These are phyloP conservation scores for Actinia tenebrosa DNA, from an alignment of 64 coral and sea anemone genomes.

Conservation along the genomic window DNA sequence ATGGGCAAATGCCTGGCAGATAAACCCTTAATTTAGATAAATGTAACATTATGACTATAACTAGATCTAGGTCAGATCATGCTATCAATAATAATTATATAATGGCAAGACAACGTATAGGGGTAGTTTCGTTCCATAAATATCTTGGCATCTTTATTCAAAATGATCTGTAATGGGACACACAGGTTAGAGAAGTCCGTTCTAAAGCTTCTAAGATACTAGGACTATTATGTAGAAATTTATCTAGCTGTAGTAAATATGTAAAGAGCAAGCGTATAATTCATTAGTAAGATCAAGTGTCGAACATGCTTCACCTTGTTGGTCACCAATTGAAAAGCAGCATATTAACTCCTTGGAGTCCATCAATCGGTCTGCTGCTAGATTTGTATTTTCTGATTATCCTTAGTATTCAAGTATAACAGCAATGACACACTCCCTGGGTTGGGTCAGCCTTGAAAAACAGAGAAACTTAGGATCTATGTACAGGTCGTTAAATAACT, in stretches of 20 bases:
- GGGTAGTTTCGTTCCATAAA: not conserved
- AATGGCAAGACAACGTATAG: not conserved
- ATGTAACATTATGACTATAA: not conserved
- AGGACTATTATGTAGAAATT: not conserved
- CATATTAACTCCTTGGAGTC: not conserved
- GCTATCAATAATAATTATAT: not conserved
- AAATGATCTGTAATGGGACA: not conserved
- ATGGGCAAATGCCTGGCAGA: not conserved
- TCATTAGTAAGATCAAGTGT: not conserved
- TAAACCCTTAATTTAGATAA: not conserved
- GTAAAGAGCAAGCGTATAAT: conserved; percentile 15
- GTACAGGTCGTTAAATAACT: not conserved
- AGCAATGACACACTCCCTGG: not conserved
- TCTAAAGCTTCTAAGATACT: not conserved
- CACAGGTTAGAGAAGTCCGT: not conserved
- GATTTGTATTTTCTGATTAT: not conserved
- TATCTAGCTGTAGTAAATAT: conserved; percentile 3
- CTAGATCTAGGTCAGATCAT: not conserved
- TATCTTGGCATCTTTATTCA: not conserved
- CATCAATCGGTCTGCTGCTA: not conserved
- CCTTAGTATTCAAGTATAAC: not conserved
- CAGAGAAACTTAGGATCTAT: not conserved
- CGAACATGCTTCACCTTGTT: conserved; percentile 9
- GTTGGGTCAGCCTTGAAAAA: not conserved
- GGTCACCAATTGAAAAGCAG: conserved; percentile 25